Evolutionary conservation across 2,113 vertebrate genomes (phyloP), one percentile per base, ranked within the genome.

Genomic region (Isichthys henryi): DNA sequence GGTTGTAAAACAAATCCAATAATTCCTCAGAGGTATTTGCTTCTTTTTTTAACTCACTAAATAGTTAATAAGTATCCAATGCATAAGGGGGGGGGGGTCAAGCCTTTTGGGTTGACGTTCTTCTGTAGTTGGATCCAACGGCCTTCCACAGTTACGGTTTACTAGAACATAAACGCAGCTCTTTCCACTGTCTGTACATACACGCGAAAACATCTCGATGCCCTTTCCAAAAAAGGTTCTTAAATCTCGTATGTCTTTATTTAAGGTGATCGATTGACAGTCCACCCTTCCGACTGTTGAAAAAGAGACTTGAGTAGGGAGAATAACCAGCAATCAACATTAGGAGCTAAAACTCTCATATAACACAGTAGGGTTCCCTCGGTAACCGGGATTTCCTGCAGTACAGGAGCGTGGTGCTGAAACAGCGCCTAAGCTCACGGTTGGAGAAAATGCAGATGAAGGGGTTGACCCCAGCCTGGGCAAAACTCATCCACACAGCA

Each of bases 401-500:
- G 97, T 99, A 99, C 96, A 99, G 98, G 95, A 99, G 97, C 88
- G 98, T 99, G 96, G 98, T 99, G 96, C 98, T 99, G 96, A 99
- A 99, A 97, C 98, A 99, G 95, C 98, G 97, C 96, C 98, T 97
- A 90, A 99, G 97, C 98, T 99, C 98, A 95, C 98, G 97, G 97
- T 99, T 99, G 96, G 98, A 99, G 97, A 99, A 99, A 96, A 99
- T 99, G 97, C 98, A 99, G 97, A 99, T 98, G 97, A 99, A 99
- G 94, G 98, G 98, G 95, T 99, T 99, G 96, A 99, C 98, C 96
- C 98, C 98, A 90, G 98, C 98, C 96, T 99, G 98, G 95, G 98
- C 98, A 92, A 99, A 99, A 96, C 98, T 99, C 98, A 99, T 99
- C 98, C 98, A 99, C 94, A 99, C 98, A 90, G 98, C 97, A 2